Percentiles rank a stretch among this genome's conserved stretches.
Evolutionary conservation across 2,113 vertebrate genomes (phyloP).

Genomic region (Chamaetylas fuelleborni): DNA sequence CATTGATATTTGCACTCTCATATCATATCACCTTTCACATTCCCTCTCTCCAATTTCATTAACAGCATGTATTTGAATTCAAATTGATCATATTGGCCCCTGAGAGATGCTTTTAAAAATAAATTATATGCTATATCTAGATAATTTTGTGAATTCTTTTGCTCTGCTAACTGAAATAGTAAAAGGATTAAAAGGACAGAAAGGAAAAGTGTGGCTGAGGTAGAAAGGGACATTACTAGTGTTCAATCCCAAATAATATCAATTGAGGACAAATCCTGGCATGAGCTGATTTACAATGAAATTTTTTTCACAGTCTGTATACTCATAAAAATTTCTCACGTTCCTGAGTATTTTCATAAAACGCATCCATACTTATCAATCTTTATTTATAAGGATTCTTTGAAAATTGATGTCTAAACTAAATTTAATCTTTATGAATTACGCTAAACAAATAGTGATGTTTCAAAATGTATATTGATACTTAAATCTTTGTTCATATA

Average conservation of each 20-base stretch:
- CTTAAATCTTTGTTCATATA: not conserved
- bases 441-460: not conserved
- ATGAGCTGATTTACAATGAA: not conserved
- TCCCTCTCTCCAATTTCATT: not conserved
- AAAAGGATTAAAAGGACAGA: not conserved
- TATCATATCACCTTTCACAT: not conserved
- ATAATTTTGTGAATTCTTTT: not conserved
- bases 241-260: not conserved
- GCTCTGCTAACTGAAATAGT: not conserved
- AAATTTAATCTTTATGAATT: not conserved
- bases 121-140: not conserved
- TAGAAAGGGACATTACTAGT: not conserved
- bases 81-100: not conserved
- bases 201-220: not conserved
- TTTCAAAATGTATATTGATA: not conserved
- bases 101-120: not conserved
- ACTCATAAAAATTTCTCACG: not conserved
- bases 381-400: not conserved
- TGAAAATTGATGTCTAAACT: not conserved
- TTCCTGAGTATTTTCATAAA: not conserved
- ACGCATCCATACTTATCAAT: not conserved
- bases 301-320: not conserved
- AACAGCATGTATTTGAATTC: not conserved
- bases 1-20: not conserved
- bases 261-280: not conserved